Conservation (phyloP, 2,888 invertebrate genomes). For the Pocota personata region DNA sequence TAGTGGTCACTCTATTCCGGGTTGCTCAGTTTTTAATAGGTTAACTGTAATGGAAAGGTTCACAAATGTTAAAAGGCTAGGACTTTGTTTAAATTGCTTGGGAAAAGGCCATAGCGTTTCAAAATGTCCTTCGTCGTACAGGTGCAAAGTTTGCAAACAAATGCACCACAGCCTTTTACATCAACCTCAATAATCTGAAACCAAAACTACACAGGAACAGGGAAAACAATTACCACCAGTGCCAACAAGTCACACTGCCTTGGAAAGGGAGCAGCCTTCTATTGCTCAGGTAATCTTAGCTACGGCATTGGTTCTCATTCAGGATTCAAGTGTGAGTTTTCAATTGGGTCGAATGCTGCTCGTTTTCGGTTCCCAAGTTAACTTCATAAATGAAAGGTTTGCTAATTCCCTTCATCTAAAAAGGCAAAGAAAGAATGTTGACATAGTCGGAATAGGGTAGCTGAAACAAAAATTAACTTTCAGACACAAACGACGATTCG, state of each 20-base stretch:
- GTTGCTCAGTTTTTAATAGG: too few relatives aligned
- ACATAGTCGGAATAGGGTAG: too few relatives aligned
- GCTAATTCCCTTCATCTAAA: not conserved
- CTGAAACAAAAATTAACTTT: not conserved
- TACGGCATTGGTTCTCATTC: constrained; percentile 63
- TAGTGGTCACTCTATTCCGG: too few relatives aligned
- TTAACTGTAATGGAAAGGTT: too few relatives aligned
- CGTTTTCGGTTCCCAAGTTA: constrained; percentile 55
- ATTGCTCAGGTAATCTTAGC: constrained; percentile 47
- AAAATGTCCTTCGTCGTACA: not conserved
- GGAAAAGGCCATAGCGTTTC: not conserved
- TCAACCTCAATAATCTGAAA: not conserved
- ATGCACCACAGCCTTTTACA: constrained; percentile 20
- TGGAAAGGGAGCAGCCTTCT: not conserved
- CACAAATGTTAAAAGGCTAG: too few relatives aligned
- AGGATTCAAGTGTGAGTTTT: constrained; percentile 32
- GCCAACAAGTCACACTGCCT: not conserved
- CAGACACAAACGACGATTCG: not conserved
- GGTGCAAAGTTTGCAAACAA: not conserved
- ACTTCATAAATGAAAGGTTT: constrained; percentile 34
- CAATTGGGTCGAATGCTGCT: constrained; percentile 53
- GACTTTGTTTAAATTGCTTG: constrained; percentile 26
- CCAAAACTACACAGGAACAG: not conserved
- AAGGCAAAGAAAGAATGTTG: too few relatives aligned
- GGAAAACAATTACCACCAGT: not conserved